phyloP scores from a whole-genome alignment of 2,888 invertebrate genomes.

The Dione juno region DNA sequence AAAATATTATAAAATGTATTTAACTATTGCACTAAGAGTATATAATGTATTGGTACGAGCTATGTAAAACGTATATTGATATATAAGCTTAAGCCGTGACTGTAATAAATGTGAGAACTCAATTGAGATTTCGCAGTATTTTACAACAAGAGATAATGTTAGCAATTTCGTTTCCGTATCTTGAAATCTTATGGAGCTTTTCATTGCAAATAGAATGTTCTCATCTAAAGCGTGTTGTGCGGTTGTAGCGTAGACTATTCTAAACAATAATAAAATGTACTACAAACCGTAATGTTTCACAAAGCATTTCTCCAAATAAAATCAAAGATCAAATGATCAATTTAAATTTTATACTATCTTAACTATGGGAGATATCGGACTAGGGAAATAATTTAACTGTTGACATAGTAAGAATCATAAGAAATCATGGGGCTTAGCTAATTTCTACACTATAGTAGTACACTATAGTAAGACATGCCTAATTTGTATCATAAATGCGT shows the following conservation, averaged over 20 bases:
- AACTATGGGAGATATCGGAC: too few relatives aligned
- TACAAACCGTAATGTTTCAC: not conserved
- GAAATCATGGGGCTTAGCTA: too few relatives aligned
- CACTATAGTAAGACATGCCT: too few relatives aligned
- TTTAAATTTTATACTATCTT: too few relatives aligned
- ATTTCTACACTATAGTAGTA: too few relatives aligned
- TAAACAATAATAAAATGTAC: not conserved
- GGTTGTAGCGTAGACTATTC: conserved; percentile 20
- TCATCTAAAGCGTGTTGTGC: conserved; percentile 26
- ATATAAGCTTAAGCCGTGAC: conserved; percentile 1
- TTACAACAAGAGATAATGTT: conserved; percentile 36
- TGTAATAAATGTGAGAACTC: conserved; percentile 23
- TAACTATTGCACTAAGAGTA: too few relatives aligned
- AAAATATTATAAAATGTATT: too few relatives aligned
- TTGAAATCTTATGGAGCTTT: conserved; percentile 43
- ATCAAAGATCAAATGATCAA: too few relatives aligned
- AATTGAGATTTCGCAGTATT: conserved; percentile 24
- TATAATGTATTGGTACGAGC: too few relatives aligned
- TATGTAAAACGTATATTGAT: not conserved
- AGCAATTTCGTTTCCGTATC: conserved; percentile 38
- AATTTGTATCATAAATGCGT: not conserved
- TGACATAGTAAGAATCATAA: too few relatives aligned
- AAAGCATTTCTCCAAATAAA: not conserved
- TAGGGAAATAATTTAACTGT: too few relatives aligned
- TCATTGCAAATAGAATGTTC: conserved; percentile 45